Base-by-base conservation (phyloP, 30 jellyfish, hydroid and myxozoan species). In the Pseudorhiza aurosa region DNA sequence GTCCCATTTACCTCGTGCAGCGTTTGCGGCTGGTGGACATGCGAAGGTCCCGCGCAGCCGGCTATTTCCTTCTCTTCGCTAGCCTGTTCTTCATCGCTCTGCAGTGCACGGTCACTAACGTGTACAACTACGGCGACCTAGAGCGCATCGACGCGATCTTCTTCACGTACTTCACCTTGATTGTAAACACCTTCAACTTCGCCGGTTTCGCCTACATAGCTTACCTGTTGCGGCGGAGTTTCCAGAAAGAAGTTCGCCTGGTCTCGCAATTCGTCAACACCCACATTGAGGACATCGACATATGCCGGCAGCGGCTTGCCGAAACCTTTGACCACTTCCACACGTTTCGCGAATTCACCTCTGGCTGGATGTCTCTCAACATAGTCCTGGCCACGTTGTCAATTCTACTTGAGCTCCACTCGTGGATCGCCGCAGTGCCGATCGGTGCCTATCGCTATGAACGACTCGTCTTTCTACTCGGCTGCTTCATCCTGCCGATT, bases 331-430 rank as follows among this genome's bases (percentile, higher is more conserved):
- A 93, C 76, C 85, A 95, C 21, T 93, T 93, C 69, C 99, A 93
- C 55, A 63, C 82, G 6, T 93, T 93, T 63, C 96, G 99, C 1
- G 99, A 93, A 73, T 93, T 86, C 51, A 93, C 99, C 27, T 93
- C 99, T 15, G 99, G 99, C 62, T 93, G 99, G 99, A 69, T 93
- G 97, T 86, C 97, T 9, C 85, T 93, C 87, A 93, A 93, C 63
- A 95, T 87, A 26, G 88, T 87, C 3, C 87, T 93, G 33, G 96
- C 95, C 8, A 75, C 96, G 10, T 43, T 93, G 55, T 87, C 95
- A 12, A 57, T 87, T 25, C 47, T 93, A 47, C 85, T 93, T 2
- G 99, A 93, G 76, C 78, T 93, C 24, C 99, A 93, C 51, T 94
- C 94, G 21, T 93, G 96, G 96, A 93, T 93, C 9, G 92, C 84